Percentiles rank a stretch among this genome's conserved stretches.
Conservation (phyloP, 2,888 invertebrate genomes). For the Heteropelma amictum region DNA sequence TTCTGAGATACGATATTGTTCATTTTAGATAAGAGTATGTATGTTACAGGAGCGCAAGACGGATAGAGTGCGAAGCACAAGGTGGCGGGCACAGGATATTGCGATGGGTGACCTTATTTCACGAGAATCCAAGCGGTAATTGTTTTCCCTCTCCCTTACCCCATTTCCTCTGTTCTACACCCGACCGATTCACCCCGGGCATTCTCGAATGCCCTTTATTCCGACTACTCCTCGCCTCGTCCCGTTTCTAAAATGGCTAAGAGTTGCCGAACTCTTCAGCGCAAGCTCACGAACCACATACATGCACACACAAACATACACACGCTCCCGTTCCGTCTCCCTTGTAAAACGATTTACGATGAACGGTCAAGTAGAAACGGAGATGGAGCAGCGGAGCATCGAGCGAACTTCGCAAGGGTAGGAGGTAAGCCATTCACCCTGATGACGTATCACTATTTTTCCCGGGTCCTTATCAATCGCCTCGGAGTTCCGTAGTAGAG, state of each 20-base stretch:
- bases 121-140: conserved; percentile 63
- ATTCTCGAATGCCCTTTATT: conserved; percentile 8
- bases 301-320: too few relatives aligned
- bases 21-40: background rate
- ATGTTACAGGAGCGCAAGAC: conserved; percentile 23
- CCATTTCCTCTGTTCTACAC: conserved; percentile 10
- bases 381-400: conserved; percentile 31
- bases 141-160: conserved; percentile 54
- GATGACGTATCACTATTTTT: conserved; percentile 57
- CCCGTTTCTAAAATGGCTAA: conserved; percentile 11
- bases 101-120: conserved; percentile 64
- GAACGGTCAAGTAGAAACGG: conserved; percentile 36
- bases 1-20: background rate
- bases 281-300: conserved; percentile 16
- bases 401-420: background rate
- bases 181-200: conserved; percentile 20
- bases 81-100: conserved; percentile 56
- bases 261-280: background rate
- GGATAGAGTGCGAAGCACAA: conserved; percentile 9
- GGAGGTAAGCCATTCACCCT: conserved; percentile 51
- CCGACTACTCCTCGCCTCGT: background rate
- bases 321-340: background rate
- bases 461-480: conserved; percentile 55
- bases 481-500: conserved; percentile 22
- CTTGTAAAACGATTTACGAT: conserved; percentile 52